Conservation (phyloP, 1,140 invertebrate genomes). For the Tigriopus japonicus region DNA sequence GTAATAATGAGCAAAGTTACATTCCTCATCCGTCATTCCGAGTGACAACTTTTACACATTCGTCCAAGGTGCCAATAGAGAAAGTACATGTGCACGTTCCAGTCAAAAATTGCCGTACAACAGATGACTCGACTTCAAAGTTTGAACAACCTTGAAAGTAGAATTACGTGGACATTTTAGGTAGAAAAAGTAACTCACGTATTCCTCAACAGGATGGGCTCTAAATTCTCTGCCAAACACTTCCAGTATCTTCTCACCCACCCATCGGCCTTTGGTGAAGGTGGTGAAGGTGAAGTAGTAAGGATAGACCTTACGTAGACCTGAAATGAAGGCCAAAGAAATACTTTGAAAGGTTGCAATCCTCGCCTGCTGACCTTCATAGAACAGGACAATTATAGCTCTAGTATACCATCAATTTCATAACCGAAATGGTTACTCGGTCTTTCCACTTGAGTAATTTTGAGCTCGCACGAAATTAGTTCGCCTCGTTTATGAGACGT, state of each 20-base stretch:
- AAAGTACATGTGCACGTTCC: neutral
- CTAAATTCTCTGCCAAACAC: conserved; percentile 85
- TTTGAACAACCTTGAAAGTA: neutral
- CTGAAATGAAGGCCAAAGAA: conserved; percentile 34
- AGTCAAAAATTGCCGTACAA: neutral
- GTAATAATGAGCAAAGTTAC: conserved; percentile 15
- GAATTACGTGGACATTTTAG: neutral
- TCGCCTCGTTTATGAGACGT: too few relatives aligned
- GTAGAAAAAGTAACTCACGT: conserved; percentile 30
- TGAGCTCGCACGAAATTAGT: too few relatives aligned
- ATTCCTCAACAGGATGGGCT: conserved; percentile 74
- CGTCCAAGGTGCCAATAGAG: neutral
- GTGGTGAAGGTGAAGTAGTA: conserved; percentile 96
- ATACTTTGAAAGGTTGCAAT: neutral
- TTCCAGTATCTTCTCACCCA: conserved; percentile 79
- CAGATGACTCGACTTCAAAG: neutral
- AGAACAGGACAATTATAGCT: too few relatives aligned
- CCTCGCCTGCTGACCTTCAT: too few relatives aligned
- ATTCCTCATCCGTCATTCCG: neutral
- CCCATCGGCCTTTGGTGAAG: conserved; percentile 92
- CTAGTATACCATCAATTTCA: too few relatives aligned
- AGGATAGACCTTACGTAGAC: conserved; percentile 90
- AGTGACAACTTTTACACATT: neutral
- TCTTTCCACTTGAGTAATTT: too few relatives aligned
- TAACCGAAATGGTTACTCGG: too few relatives aligned